Conservation (phyloP, 2,797 vertebrate genomes). For the Epinephelus coioides region DNA sequence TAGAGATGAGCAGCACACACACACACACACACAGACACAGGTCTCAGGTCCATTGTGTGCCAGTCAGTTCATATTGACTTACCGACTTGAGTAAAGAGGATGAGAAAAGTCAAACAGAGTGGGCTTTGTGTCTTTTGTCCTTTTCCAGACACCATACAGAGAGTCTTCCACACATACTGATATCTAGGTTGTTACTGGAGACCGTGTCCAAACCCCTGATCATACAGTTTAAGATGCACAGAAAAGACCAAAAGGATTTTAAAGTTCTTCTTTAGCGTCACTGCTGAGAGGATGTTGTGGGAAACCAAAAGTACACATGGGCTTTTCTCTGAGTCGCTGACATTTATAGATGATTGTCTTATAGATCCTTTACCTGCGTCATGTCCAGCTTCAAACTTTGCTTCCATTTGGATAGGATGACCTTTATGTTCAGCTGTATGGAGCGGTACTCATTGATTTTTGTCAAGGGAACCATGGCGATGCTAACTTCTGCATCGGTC, state of each 20-base stretch:
- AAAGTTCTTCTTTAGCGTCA: background rate
- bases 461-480: no score
- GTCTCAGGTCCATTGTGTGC: constrained; percentile 57
- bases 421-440: background rate
- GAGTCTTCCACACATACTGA: constrained; percentile 22
- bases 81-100: constrained; percentile 72
- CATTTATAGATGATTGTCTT: background rate
- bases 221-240: constrained; percentile 23
- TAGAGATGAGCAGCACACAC: constrained; percentile 24
- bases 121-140: constrained; percentile 76
- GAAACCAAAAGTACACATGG: background rate
- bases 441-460: no score
- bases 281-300: background rate
- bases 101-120: constrained; percentile 76
- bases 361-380: background rate
- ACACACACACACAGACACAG: constrained; percentile 30
- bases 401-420: background rate
- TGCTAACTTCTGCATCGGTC: no score
- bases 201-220: constrained; percentile 30
- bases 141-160: constrained; percentile 62
- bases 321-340: background rate
- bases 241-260: background rate
- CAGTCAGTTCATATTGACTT: constrained; percentile 74
- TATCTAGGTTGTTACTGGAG: constrained; percentile 54
- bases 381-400: background rate